These are phyloP conservation scores for Sebastes itinus DNA, from an alignment of 2,797 vertebrate species.

Conservation along the genomic window DNA sequence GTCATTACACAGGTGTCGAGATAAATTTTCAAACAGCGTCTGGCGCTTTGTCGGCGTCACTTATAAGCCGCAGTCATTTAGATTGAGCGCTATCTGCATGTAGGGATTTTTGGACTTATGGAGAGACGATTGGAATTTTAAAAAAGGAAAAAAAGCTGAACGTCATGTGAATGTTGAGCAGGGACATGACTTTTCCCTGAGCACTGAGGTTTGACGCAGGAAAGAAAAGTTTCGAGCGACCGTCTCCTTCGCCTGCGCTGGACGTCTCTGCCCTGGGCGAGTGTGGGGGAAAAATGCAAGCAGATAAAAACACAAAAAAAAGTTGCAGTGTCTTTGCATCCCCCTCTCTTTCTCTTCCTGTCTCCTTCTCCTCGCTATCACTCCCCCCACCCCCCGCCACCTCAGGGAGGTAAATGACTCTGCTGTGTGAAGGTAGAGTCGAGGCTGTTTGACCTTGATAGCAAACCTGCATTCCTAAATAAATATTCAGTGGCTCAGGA, in stretches of 20 bases:
- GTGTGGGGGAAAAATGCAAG: conserved; percentile 22
- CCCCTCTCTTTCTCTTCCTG: conserved; percentile 34
- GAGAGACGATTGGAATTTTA: neutral
- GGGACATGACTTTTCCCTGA: neutral
- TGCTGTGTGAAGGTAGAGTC: conserved; percentile 49
- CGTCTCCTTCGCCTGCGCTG: neutral
- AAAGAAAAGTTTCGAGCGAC: conserved; percentile 7
- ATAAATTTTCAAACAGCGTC: conserved; percentile 40
- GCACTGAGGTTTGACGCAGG: neutral
- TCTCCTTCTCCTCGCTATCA: conserved; percentile 30
- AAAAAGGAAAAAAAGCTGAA: neutral
- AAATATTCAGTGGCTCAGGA: conserved; percentile 67
- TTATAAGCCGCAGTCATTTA: conserved; percentile 24
- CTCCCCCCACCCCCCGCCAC: conserved; percentile 1
- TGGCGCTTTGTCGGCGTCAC: neutral
- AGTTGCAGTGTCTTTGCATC: conserved; percentile 32
- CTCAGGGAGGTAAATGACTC: conserved; percentile 60
- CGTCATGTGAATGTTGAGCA: conserved; percentile 4
- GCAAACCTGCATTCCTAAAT: conserved; percentile 63
- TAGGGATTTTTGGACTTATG: neutral
- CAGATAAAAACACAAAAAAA: conserved; percentile 38
- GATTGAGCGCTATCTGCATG: conserved; percentile 21
- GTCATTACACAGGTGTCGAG: conserved; percentile 47
- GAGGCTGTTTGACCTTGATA: conserved; percentile 74
- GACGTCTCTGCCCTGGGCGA: conserved; percentile 3